Base-by-base conservation (phyloP, 2,113 vertebrate genomes). In the Chaetodon trifascialis region DNA sequence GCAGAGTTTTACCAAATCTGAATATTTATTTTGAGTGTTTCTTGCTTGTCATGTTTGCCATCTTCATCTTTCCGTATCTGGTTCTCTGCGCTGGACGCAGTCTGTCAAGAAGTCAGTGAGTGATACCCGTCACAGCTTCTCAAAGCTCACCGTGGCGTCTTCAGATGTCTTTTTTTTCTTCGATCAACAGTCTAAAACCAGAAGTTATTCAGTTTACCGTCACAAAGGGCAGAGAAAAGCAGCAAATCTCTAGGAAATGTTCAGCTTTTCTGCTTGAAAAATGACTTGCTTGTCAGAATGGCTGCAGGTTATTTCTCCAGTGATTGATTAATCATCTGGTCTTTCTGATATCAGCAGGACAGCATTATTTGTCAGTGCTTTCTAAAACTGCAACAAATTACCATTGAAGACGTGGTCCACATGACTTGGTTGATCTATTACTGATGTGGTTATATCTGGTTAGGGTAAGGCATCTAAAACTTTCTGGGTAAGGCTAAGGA, bases 1-100 rank as follows among this genome's bases (percentile, higher is more conserved):
- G 23, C 80, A 82, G 51, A 62, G 51, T 75, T 87, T 59, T 14
- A 77, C 65, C 79, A 73, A 87, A 83, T 77, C n/a, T 58, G 25
- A 78, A 71, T n/a, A 66, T 76, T 56, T 44, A 51, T 54, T 75
- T 78, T 49, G 5, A 60, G 9, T 76, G 82, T 59, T n/a, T 62
- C 44, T 73, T 64, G 25, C 65, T 67, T 56, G 49, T 78, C 64
- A 46, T 12, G 2, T 84, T 87, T 72, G 66, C 78, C 38, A 0
- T 82, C 23, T 80, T 71, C 46, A 54, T 12, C 86, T 88, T 87
- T 71, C 69, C 46, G 67, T 67, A 25, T 79, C 51, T 8, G 38
- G 6, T 73, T 76, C 23, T 73, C 38, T 52, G 2, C 19, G 25
- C 73, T 70, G 46, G 80, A 2, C 46, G 64, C 64, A 66, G 7